These are phyloP conservation scores for Polyodon spathula DNA, from an alignment of 2,113 vertebrate species.

Conservation along the genomic window DNA sequence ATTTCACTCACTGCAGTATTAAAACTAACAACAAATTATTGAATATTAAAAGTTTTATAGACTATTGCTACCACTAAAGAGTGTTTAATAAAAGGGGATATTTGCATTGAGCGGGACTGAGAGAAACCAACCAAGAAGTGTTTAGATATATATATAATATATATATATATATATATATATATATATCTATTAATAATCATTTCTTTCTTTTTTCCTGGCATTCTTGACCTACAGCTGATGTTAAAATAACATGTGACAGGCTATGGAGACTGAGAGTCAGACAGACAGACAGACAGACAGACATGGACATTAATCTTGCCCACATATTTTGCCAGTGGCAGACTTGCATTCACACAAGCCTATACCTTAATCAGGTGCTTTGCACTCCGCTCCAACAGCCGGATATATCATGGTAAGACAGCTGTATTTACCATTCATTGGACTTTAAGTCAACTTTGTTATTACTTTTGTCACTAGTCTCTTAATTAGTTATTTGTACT, in stretches of 20 bases:
- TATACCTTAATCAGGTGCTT: conserved; percentile 79
- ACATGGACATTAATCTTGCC: conserved; percentile 58
- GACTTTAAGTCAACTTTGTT: not conserved
- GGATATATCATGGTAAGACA: conserved; percentile 63
- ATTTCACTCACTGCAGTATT: too few species aligned
- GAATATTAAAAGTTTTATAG: too few species aligned
- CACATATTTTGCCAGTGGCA: conserved; percentile 89
- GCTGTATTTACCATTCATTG: conserved; percentile 3
- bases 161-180: too few species aligned
- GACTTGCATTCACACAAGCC: conserved; percentile 72
- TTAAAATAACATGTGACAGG: conserved; percentile 24
- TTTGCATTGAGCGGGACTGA: too few species aligned
- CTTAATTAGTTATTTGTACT: not conserved
- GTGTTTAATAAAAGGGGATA: too few species aligned
- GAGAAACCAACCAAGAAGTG: too few species aligned
- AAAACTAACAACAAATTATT: too few species aligned
- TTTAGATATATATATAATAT: too few species aligned
- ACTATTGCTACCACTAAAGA: too few species aligned
- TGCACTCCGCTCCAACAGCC: conserved; percentile 65
- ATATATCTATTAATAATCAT: too few species aligned
- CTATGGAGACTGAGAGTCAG: conserved; percentile 46
- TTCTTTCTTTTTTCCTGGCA: not conserved
- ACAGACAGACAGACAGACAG: conserved; percentile 15
- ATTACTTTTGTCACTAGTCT: not conserved
- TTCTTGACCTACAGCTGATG: conserved; percentile 16